Conservation (phyloP, 2,797 vertebrate genomes). For the Chelmon rostratus region DNA sequence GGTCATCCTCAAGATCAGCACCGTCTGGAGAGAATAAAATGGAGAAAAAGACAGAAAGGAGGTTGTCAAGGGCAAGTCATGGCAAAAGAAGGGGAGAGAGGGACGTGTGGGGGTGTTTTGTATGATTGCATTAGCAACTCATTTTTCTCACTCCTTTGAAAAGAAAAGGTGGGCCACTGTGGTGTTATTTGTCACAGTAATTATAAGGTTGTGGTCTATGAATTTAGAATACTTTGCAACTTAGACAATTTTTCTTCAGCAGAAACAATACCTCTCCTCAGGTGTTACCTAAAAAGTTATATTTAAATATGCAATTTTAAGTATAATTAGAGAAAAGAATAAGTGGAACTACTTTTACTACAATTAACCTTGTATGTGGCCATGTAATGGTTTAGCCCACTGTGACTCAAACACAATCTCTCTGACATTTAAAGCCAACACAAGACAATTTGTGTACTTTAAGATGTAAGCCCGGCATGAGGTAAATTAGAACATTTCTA, state of each 20-base stretch:
- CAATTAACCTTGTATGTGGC: constrained; percentile 90
- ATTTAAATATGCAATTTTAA: constrained; percentile 84
- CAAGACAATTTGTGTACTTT: constrained; percentile 82
- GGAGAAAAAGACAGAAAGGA: constrained; percentile 13
- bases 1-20: constrained; percentile 97
- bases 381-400: constrained; percentile 87
- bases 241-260: constrained; percentile 58
- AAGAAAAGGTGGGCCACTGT: constrained; percentile 62
- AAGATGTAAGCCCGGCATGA: constrained; percentile 82
- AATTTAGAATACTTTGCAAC: constrained; percentile 71
- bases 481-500: constrained; percentile 87
- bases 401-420: constrained; percentile 87
- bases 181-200: constrained; percentile 74
- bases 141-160: constrained; percentile 71
- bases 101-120: constrained; percentile 55
- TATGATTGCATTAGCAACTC: constrained; percentile 66
- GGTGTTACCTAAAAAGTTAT: constrained; percentile 82
- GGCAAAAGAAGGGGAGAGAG: constrained; percentile 32
- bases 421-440: constrained; percentile 87
- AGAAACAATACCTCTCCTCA: constrained; percentile 79
- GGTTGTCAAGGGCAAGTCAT: constrained; percentile 19
- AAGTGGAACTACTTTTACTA: constrained; percentile 84
- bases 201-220: constrained; percentile 67
- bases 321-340: constrained; percentile 84
- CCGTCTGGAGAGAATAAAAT: constrained; percentile 87